Evolutionary conservation across 2,888 invertebrate genomes (phyloP), one percentile per base, ranked within the genome.

Genomic region (Scaptomyza tumidula): DNA sequence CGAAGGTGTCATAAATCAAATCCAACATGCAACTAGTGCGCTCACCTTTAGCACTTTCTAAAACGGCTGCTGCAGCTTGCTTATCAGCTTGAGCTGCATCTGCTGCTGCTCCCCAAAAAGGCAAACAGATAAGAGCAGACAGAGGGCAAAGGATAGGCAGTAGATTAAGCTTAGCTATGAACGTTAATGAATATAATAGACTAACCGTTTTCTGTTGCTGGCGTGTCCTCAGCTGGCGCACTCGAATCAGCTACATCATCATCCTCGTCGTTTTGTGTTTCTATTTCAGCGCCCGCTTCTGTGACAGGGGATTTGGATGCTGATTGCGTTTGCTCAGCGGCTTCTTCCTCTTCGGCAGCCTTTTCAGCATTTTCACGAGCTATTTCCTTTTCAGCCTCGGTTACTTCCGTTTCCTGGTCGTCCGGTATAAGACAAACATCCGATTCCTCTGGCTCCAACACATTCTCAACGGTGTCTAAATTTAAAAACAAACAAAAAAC

Each of bases 401-500:
- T 94, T 69, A 95, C 94, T 85, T 94, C 94, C 0, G 86, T 90
- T 66, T 95, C 93, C 64, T 95, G 94, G 0, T 94, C 95, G 83
- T 95, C 95, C 0, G 95, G 95, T 70, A 95, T 93, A 6, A 95
- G 93, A 66, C 95, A 95, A 7, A 95, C 93, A 83, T 95, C 95
- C 78, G 95, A 95, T 49, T 94, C 95, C 13, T 95, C 95, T 0
- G 91, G 90, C 66, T 91, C 90, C 64, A 92, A 88, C 0, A 91
- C 93, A 78, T 93, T 93, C 24, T 94, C 94, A 0, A 91, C 92
- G n/a, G 93, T 89, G 67, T 93, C 93, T 66, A 50, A 5, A 53
- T 13, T 6, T 10, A 0, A 16, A 39, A 31, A 6, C 0, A 29
- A 6, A n/a, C n/a, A 33, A 6, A 1, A 9, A 45, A 14, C 10